phyloP scores from a whole-genome alignment of 35 echinoderm and acorn worm species.

The Chiridota heheva region DNA sequence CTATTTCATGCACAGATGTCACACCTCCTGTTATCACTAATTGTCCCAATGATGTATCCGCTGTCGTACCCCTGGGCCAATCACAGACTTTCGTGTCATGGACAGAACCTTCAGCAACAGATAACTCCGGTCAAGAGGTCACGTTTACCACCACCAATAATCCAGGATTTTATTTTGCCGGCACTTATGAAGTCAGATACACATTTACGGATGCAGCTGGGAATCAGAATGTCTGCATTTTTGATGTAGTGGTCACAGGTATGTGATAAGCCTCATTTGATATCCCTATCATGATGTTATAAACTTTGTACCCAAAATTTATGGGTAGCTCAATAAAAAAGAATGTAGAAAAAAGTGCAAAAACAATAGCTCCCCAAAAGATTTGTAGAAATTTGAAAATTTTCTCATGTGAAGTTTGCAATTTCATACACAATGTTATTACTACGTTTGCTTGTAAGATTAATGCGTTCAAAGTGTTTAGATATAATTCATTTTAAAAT shows the following conservation, averaged over 20 bases:
- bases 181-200: conserved; percentile 49
- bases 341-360: too few relatives aligned
- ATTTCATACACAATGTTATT: too few relatives aligned
- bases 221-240: conserved; percentile 38
- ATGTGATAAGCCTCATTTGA: background rate
- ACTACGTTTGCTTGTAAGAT: background rate
- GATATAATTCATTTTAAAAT: background rate
- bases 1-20: conserved; percentile 2
- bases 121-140: conserved; percentile 45
- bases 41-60: conserved; percentile 25
- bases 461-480: background rate
- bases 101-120: conserved; percentile 57
- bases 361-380: too few relatives aligned
- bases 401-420: too few relatives aligned
- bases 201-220: conserved; percentile 65
- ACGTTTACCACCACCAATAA: conserved; percentile 12
- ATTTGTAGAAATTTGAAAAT: too few relatives aligned
- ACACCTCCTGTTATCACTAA: conserved; percentile 34
- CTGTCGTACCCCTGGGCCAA: conserved; percentile 1
- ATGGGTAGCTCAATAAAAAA: too few relatives aligned
- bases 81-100: conserved; percentile 28
- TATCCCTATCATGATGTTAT: background rate
- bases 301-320: background rate
- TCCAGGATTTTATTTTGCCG: conserved; percentile 32
- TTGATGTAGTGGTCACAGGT: conserved; percentile 43